Evolutionary conservation across 2,113 vertebrate genomes (phyloP).

Genomic region (Rynchops niger): DNA sequence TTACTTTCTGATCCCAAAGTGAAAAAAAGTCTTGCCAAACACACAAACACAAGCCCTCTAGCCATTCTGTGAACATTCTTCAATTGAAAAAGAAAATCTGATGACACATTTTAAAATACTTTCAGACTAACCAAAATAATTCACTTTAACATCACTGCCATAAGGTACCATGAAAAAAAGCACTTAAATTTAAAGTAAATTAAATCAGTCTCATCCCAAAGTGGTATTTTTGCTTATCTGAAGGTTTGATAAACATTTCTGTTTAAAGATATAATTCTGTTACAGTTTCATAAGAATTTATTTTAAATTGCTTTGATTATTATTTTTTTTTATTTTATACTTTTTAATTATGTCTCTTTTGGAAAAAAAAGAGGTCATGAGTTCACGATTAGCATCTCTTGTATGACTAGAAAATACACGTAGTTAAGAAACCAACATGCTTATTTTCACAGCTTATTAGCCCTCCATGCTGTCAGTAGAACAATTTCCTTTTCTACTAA

Average conservation of each 20-base stretch:
- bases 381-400: neutral
- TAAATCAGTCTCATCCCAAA: neutral
- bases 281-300: neutral
- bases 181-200: neutral
- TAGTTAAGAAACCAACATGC: neutral
- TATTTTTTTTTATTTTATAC: neutral
- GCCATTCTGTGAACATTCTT: neutral
- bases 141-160: neutral
- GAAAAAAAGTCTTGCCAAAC: neutral
- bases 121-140: neutral
- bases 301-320: neutral
- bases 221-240: neutral
- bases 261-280: neutral
- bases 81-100: neutral
- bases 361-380: neutral
- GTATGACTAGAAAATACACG: neutral
- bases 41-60: neutral
- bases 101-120: neutral
- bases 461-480: neutral
- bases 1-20: neutral
- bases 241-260: neutral
- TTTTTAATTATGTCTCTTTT: neutral
- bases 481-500: conserved; percentile 47
- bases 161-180: neutral
- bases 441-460: neutral